A percentile compares a stretch with the other conserved stretches of the same genome.
Evolutionary conservation across 2,113 vertebrate genomes (phyloP).

Genomic region (Solenodon paradoxus): DNA sequence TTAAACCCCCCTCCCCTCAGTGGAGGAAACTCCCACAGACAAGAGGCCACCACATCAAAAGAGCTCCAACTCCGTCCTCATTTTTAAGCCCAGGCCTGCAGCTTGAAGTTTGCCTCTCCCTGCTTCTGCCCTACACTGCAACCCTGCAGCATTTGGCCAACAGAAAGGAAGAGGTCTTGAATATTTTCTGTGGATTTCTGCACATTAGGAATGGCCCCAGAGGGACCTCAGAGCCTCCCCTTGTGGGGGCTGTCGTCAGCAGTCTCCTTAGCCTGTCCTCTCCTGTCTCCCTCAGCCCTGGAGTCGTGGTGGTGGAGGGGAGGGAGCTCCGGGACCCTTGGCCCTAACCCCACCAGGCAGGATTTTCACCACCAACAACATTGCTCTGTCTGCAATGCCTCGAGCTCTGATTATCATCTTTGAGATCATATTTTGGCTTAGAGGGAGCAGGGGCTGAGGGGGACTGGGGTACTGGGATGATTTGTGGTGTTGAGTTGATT

Average conservation of each 20-base stretch:
- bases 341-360: not conserved
- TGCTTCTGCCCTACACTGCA: not conserved
- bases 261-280: not conserved
- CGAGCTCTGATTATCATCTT: not conserved
- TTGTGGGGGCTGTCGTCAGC: not conserved
- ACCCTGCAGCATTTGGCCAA: slow-evolving; percentile 7
- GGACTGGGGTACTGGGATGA: not conserved
- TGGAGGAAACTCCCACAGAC: slow-evolving; percentile 46
- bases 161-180: not conserved
- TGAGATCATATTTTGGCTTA: slow-evolving; percentile 1
- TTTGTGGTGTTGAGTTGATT: not conserved
- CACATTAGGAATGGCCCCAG: not conserved
- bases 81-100: not conserved
- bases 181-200: slow-evolving; percentile 2
- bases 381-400: not conserved
- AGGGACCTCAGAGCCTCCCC: not conserved
- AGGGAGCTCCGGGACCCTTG: not conserved
- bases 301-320: not conserved
- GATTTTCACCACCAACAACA: not conserved
- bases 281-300: not conserved
- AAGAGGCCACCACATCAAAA: slow-evolving; percentile 60
- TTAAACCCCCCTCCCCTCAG: slow-evolving; percentile 54
- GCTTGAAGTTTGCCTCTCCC: slow-evolving; percentile 20
- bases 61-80: not conserved
- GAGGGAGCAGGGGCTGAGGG: not conserved